Base-by-base conservation (phyloP, 1,140 invertebrate genomes). In the Eriocheir sinensis region DNA sequence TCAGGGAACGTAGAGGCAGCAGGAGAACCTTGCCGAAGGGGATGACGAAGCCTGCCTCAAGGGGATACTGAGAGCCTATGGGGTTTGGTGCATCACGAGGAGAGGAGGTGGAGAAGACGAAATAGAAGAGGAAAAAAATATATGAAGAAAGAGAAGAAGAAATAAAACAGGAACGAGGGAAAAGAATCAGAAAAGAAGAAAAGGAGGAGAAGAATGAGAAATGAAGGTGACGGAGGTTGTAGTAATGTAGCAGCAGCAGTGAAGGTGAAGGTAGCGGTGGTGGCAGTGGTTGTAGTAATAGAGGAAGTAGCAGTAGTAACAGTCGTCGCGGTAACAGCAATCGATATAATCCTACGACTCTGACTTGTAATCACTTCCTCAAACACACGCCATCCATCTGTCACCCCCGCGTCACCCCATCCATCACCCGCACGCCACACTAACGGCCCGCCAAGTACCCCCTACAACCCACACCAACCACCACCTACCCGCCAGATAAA, bases 101-200 rank as follows among this genome's bases (percentile, higher is more conserved):
- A 72, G 60, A 72, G 60, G 60, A 72, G 60, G 60, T n/a, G 60
- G 60, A 72, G 60, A n/a, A 72, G 60, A n/a, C 27, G 60, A n/a
- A 72, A n/a, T n/a, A n/a, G 60, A 72, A n/a, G 60, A 72, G 60
- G 60, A 72, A n/a, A n/a, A n/a, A n/a, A n/a, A n/a, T n/a, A n/a
- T n/a, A n/a, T n/a, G 60, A n/a, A 72, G 60, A n/a, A 72, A n/a
- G 60, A 72, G 60, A 4, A 72, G 60, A 4, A 48, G 44, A 15
- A 48, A 15, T 6, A 72, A 21, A 21, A 72, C n/a, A 48, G 44
- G 9, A 72, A n/a, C n/a, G n/a, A n/a, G n/a, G 53, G 2, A 72
- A 27, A 21, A 72, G 53, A 21, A 72, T 2, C 3, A 72, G 53
- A n/a, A n/a, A n/a, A n/a, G n/a, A n/a, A n/a, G n/a, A n/a, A n/a